phyloP scores from a whole-genome alignment of 2,113 vertebrate species.

The Cyanoramphus novaezelandiae region DNA sequence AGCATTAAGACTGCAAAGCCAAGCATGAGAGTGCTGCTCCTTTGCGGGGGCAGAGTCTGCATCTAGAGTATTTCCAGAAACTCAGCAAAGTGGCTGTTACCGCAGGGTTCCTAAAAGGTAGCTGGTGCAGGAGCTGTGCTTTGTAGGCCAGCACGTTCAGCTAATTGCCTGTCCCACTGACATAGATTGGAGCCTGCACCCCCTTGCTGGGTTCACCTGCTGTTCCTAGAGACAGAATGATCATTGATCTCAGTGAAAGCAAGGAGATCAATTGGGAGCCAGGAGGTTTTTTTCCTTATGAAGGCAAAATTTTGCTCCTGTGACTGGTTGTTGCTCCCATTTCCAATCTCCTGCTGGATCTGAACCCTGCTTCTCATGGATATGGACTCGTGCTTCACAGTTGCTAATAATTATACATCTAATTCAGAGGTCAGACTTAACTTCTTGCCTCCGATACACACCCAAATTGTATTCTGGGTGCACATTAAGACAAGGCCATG shows the following conservation, averaged over 20 bases:
- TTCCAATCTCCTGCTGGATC: not conserved
- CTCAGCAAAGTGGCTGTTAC: not conserved
- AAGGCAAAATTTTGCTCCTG: not conserved
- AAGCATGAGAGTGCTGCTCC: not conserved
- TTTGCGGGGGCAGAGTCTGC: not conserved
- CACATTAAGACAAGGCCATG: fast-evolving
- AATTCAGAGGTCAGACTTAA: not conserved
- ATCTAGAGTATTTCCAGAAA: not conserved
- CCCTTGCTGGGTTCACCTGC: not conserved
- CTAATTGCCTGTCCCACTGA: not conserved
- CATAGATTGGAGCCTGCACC: not conserved
- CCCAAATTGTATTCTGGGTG: not conserved
- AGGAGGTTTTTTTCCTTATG: not conserved
- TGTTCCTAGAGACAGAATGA: not conserved
- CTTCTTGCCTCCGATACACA: not conserved
- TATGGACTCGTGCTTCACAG: not conserved
- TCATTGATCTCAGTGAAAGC: slow-evolving; percentile 9
- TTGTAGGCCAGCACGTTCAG: not conserved
- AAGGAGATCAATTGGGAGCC: not conserved
- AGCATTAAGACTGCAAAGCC: not conserved
- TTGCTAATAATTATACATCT: not conserved
- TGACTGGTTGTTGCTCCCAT: not conserved
- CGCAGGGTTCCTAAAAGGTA: not conserved
- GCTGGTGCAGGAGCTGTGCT: not conserved
- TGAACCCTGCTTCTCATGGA: not conserved